phyloP scores from a whole-genome alignment of 1,140 invertebrate species.

The Teleopsis dalmanni region DNA sequence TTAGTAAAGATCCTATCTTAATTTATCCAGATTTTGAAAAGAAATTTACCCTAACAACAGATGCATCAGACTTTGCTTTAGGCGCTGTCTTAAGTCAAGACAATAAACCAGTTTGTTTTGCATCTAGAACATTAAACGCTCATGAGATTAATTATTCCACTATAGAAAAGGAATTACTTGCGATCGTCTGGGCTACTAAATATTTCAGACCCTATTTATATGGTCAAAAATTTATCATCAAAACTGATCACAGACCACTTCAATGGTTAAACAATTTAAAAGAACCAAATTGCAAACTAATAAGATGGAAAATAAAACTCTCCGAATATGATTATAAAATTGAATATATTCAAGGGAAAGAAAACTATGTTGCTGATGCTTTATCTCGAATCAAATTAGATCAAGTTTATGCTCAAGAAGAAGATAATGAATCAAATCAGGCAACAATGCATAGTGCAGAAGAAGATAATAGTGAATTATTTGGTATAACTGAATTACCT shows the following conservation, averaged over 20 bases:
- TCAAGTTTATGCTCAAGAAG: background rate
- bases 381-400: slow-evolving; percentile 1
- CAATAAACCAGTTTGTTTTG: slow-evolving; percentile 32
- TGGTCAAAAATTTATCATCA: slow-evolving; percentile 16
- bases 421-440: background rate
- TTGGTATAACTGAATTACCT: background rate
- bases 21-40: slow-evolving; percentile 5
- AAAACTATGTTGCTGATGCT: background rate
- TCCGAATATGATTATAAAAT: background rate
- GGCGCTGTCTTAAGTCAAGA: slow-evolving; percentile 18
- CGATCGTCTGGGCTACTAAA: slow-evolving; percentile 41
- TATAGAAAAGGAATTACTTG: slow-evolving; percentile 45
- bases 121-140: slow-evolving; percentile 32
- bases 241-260: background rate
- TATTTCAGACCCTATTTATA: slow-evolving; percentile 47
- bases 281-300: background rate
- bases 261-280: background rate
- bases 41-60: slow-evolving; percentile 4
- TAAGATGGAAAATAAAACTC: background rate
- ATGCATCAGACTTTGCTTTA: slow-evolving; percentile 12
- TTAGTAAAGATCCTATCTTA: slow-evolving; percentile 7
- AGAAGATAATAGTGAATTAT: background rate
- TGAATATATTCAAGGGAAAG: background rate
- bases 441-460: background rate
- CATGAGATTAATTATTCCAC: slow-evolving; percentile 41